Evolutionary conservation across 2,113 vertebrate species (phyloP), one percentile per base, ranked within the genome.

Genomic region (Thermophis baileyi): DNA sequence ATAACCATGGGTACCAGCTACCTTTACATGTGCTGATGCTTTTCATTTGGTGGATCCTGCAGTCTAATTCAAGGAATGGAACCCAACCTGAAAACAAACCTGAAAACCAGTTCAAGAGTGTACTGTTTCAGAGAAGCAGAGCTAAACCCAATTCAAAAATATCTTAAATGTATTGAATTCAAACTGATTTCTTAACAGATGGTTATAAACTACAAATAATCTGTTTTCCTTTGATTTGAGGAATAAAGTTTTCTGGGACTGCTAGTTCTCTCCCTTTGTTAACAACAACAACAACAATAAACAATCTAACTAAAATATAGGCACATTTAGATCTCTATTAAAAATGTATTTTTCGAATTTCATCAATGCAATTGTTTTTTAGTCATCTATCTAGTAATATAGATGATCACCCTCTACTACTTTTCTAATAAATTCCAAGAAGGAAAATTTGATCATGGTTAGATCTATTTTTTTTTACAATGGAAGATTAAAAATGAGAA

Each of bases 51-150:
- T 51, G 53, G 81, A 93, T 93, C n/a, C 24, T 93, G 74, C 81
- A 90, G 92, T 93, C 47, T 93, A 93, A 87, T 63, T 90, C 74
- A 63, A 89, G 81, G 89, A 87, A 85, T 30, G n/a, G 89, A 90
- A 93, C 10, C 46, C 22, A 93, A 57, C 44, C 92, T 93, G 92
- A 93, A 87, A 90, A 25, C 74, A 12, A 93, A 93, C 89, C 92
- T 93, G 92, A 51, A 93, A 93, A 93, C 54, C 46, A 35, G 89
- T 90, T 90, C 89, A 93, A 93, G n/a, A 93, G 8, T 90, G 74
- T 10, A 7, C 47, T 54, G 50, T 87, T 93, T 90, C 74, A 87
- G 89, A 90, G 74, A 93, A 90, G 40, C 46, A 44, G 60, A 85
- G 50, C 16, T 88, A 16, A 88, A 88, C 8, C 35, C 49, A 74